phyloP scores from a whole-genome alignment of 2,113 vertebrate species.

The Mugil cephalus region DNA sequence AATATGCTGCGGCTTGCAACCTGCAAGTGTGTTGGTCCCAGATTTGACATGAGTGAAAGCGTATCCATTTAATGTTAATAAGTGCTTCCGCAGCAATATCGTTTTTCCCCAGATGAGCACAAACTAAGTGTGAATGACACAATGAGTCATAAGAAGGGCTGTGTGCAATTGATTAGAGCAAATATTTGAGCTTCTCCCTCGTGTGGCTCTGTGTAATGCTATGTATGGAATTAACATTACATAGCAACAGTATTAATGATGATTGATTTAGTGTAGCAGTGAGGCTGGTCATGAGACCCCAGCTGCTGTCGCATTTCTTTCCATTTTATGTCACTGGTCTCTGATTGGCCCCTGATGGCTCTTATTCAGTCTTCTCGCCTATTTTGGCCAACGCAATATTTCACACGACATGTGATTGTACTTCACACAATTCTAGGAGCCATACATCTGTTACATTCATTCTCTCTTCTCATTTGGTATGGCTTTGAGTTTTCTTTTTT shows the following conservation, averaged over 20 bases:
- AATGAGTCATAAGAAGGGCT: conserved; percentile 38
- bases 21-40: conserved; percentile 45
- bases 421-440: too few species aligned
- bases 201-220: conserved; percentile 37
- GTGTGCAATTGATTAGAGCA: conserved; percentile 51
- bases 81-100: conserved; percentile 56
- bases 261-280: conserved; percentile 62
- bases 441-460: too few species aligned
- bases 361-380: neutral
- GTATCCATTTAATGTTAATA: conserved; percentile 55
- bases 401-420: too few species aligned
- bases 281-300: conserved; percentile 64
- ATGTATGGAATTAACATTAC: conserved; percentile 59
- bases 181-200: conserved; percentile 39
- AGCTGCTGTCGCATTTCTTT: conserved; percentile 40
- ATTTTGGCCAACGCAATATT: too few species aligned
- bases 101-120: conserved; percentile 60
- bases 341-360: conserved; percentile 24
- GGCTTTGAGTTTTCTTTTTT: too few species aligned
- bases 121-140: conserved; percentile 51
- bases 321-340: conserved; percentile 11
- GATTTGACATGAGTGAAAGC: conserved; percentile 43
- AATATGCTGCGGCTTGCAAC: conserved; percentile 72
- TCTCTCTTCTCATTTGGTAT: too few species aligned
- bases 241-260: conserved; percentile 55